Evolutionary conservation across 2,113 vertebrate genomes (phyloP).

Genomic region (Uria lomvia): DNA sequence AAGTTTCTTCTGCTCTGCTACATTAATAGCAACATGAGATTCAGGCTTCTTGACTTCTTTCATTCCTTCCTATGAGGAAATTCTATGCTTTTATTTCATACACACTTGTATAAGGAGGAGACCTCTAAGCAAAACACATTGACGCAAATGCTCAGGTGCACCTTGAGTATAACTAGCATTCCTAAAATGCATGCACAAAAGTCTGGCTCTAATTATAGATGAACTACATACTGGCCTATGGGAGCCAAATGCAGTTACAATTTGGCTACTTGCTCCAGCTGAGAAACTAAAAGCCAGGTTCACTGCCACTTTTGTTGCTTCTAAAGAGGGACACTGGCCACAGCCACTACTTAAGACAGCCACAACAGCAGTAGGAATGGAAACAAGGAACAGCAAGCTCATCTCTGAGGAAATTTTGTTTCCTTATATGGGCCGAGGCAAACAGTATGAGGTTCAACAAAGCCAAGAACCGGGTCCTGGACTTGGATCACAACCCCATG

Average conservation of each 20-base stretch:
- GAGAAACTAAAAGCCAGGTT: not conserved
- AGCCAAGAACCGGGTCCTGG: not conserved
- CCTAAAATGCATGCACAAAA: not conserved
- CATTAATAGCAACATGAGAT: not conserved
- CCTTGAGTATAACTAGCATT: not conserved
- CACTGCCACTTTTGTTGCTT: not conserved
- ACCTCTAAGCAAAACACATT: not conserved
- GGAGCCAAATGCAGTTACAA: not conserved
- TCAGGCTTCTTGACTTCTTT: not conserved
- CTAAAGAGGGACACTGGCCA: not conserved
- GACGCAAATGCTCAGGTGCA: not conserved
- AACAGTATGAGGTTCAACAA: not conserved
- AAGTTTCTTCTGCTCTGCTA: not conserved
- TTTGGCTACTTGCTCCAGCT: not conserved
- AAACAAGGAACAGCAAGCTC: not conserved
- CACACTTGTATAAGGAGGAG: not conserved
- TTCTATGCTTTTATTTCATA: not conserved
- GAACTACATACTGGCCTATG: not conserved
- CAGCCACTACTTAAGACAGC: not conserved
- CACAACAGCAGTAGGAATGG: not conserved
- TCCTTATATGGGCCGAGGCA: not conserved
- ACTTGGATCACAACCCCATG: not conserved
- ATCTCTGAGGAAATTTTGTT: not conserved
- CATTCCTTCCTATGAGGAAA: not conserved
- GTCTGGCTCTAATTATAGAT: not conserved